Evolutionary conservation across 2,113 vertebrate genomes (phyloP).

Genomic region (Tylochromis polylepis): DNA sequence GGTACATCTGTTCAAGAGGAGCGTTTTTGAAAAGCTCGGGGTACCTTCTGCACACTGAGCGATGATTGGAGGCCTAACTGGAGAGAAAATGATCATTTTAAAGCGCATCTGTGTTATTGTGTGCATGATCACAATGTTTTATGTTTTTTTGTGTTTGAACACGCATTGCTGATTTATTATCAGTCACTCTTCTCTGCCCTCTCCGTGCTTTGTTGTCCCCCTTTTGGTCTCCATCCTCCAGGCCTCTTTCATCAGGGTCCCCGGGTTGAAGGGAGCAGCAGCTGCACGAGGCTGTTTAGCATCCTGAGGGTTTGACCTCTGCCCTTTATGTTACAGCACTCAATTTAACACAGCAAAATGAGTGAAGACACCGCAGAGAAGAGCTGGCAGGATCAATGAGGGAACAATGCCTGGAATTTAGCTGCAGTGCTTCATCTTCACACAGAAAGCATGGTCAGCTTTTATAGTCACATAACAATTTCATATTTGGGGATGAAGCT

Average conservation of each 20-base stretch:
- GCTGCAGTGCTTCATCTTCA: not conserved
- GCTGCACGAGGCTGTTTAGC: constrained; percentile 40
- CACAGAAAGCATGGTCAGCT: not conserved
- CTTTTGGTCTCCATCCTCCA: not conserved
- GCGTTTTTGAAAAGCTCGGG: not conserved
- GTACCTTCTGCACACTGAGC: not conserved
- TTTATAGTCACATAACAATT: not conserved
- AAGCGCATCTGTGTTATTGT: not conserved
- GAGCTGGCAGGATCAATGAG: constrained; percentile 21
- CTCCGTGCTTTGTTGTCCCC: constrained; percentile 11
- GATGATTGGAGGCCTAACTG: not conserved
- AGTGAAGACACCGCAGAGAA: not conserved
- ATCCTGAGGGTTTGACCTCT: constrained; percentile 41
- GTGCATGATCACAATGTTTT: not conserved
- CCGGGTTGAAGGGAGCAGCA: constrained; percentile 27
- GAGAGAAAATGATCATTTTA: not conserved
- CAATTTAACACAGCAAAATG: constrained; percentile 33
- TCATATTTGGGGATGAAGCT: not conserved
- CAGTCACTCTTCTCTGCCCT: not conserved
- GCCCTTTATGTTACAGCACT: constrained; percentile 7
- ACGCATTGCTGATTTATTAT: not conserved
- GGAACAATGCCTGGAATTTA: constrained; percentile 29
- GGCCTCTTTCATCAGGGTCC: constrained; percentile 27
- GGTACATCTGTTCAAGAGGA: not conserved
- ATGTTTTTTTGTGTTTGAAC: not conserved